Base-by-base conservation (phyloP, 2,888 invertebrate species). In the Metacarcinus magister region DNA sequence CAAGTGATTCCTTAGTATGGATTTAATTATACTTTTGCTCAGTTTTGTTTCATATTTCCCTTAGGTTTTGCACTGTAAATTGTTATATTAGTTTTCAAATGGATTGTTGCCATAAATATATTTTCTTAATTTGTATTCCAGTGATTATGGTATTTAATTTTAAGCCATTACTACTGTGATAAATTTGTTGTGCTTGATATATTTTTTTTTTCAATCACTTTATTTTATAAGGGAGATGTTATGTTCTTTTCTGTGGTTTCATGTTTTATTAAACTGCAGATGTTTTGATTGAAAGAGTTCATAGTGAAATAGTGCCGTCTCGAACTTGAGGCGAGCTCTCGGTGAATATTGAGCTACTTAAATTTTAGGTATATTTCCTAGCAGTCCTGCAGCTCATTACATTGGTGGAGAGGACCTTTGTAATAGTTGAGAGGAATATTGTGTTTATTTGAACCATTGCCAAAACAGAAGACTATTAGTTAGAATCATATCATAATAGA, bases 101-200 rank as follows among this genome's bases (percentile, higher is more conserved):
- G 94, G 92, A 96, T 67, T 94, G 94, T 94, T 96, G 96, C 96
- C 96, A 96, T 96, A 96, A 92, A 54, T 92, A 43, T 67, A 48
- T 82, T 94, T 94, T 94, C 93, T 32, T 93, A 93, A 75, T 60
- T 87, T 43, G 89, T 92, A 48, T 92, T 96, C 90, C 92, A 94
- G 82, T 96, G 54, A 87, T 94, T 39, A 39, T 90, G 54, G 44
- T 92, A n/a, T 67, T 87, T 93, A 95, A 93, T 82, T 95, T 60
- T 94, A 96, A 96, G 96, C 75, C 93, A 95, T 96, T 87, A 54
- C 44, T 96, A 92, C 96, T 96, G 96, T 96, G 96, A 96, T 96
- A 96, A 60, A 67, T 94, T 67, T 92, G 46, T 92, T 92, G 92
- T 94, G 90, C 82, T 60, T 87, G 87, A 87, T 96, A 39, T 0